Percentiles rank a stretch among this genome's conserved stretches.
These are phyloP conservation scores for Geodia barretti DNA, from an alignment of 37 sponge, comb jelly and placozoan species.

Conservation along the genomic window DNA sequence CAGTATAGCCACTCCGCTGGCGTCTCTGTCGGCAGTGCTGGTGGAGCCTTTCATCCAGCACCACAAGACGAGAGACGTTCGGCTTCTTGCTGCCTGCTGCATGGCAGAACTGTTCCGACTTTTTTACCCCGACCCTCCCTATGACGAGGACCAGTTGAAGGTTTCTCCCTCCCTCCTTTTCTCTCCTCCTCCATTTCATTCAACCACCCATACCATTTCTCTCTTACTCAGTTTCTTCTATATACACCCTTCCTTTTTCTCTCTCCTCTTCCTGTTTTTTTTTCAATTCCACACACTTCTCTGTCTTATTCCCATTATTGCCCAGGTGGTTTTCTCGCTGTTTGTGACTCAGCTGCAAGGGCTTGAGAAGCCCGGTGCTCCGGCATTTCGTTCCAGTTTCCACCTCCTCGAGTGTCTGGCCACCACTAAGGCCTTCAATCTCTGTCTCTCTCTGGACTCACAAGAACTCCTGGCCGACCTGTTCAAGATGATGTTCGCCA, in stretches of 20 bases:
- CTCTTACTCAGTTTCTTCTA: too few species aligned
- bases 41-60: constrained; percentile 27
- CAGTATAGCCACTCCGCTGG: constrained; percentile 2
- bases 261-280: neutral
- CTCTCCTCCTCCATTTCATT: too few species aligned
- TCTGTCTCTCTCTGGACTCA: constrained; percentile 64
- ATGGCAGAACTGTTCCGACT: constrained; percentile 80
- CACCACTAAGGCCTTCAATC: constrained; percentile 59
- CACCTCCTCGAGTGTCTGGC: constrained; percentile 73
- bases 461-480: constrained; percentile 64
- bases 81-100: constrained; percentile 61
- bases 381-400: constrained; percentile 53
- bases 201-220: too few species aligned
- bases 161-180: too few species aligned
- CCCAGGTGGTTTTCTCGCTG: constrained; percentile 78
- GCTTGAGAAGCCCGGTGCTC: constrained; percentile 57
- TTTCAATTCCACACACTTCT: neutral
- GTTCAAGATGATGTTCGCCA: constrained; percentile 74
- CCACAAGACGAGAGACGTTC: constrained; percentile 62
- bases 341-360: constrained; percentile 77
- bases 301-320: too few species aligned
- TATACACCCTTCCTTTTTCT: too few species aligned
- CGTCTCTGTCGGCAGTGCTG: constrained; percentile 13
- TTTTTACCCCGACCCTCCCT: constrained; percentile 86
- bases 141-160: constrained; percentile 67